Conservation (phyloP, 2,888 invertebrate species). For the Ochropleura plecta region DNA sequence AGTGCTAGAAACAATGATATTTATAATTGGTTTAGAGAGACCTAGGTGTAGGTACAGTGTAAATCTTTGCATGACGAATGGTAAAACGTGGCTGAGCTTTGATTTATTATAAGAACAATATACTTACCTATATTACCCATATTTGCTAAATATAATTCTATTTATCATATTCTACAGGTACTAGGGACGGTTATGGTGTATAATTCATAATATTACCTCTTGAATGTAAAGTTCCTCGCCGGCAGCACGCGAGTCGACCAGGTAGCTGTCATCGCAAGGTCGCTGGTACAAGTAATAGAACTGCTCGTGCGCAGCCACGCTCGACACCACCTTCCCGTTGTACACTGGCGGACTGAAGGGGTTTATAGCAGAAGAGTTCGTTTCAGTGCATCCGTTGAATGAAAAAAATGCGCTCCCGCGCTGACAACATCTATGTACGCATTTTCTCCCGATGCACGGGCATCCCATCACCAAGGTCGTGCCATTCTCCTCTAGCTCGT, state of each 20-base stretch:
- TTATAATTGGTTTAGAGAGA: neutral
- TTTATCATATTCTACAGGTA: too few relatives aligned
- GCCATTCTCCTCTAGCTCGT: slow-evolving; percentile 73
- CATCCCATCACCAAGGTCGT: slow-evolving; percentile 75
- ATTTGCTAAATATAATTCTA: too few relatives aligned
- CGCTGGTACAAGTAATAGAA: slow-evolving; percentile 81
- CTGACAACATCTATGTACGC: slow-evolving; percentile 84
- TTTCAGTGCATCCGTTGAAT: slow-evolving; percentile 72
- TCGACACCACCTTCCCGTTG: slow-evolving; percentile 72
- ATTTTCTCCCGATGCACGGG: slow-evolving; percentile 81
- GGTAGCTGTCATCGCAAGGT: slow-evolving; percentile 78
- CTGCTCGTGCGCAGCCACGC: slow-evolving; percentile 72
- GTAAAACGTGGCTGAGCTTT: too few relatives aligned
- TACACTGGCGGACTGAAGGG: slow-evolving; percentile 82
- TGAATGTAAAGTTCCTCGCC: slow-evolving; percentile 80
- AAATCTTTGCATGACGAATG: too few relatives aligned
- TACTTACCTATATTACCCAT: too few relatives aligned
- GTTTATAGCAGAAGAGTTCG: slow-evolving; percentile 70
- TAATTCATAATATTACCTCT: slow-evolving; percentile 73
- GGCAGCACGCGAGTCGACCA: slow-evolving; percentile 72
- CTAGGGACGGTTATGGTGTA: neutral
- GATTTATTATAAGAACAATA: too few relatives aligned
- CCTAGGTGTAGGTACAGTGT: neutral
- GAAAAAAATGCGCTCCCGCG: slow-evolving; percentile 68
- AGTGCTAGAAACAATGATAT: neutral